Evolutionary conservation across 2,113 vertebrate genomes (phyloP).

Genomic region (Hydropotes inermis): DNA sequence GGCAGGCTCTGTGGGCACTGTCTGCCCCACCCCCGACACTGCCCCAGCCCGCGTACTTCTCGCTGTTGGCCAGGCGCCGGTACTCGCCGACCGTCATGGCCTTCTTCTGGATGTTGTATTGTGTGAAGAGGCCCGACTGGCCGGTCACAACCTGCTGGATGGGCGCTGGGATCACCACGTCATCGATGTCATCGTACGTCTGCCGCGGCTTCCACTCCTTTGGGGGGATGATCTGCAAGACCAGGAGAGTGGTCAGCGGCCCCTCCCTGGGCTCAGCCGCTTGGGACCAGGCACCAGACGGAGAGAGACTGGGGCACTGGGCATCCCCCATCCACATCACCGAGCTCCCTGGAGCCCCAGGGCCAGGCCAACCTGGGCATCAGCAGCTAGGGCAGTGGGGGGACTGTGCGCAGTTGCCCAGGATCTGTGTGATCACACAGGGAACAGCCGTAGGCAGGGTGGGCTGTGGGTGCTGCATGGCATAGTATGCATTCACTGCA

Average conservation of each 20-base stretch:
- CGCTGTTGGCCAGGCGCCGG: constrained; percentile 85
- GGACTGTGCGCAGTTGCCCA: background rate
- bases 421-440: background rate
- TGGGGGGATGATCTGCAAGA: constrained; percentile 84
- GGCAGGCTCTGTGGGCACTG: background rate
- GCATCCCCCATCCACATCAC: background rate
- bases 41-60: constrained; percentile 78
- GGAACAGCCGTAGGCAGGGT: background rate
- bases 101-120: constrained; percentile 91
- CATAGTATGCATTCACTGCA: background rate
- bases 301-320: too few species aligned
- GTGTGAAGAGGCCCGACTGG: constrained; percentile 87
- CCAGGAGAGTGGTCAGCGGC: fast-evolving
- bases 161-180: constrained; percentile 86
- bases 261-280: background rate
- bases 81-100: constrained; percentile 88
- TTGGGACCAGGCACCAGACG: background rate
- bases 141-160: constrained; percentile 89
- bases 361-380: background rate
- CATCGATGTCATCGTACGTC: constrained; percentile 86
- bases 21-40: fast-evolving
- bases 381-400: fast-evolving
- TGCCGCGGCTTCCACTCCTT: constrained; percentile 86
- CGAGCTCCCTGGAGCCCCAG: background rate
- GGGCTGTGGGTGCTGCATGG: background rate